phyloP scores from a whole-genome alignment of 2,888 invertebrate species.

The Cryptophagus acutangulus region DNA sequence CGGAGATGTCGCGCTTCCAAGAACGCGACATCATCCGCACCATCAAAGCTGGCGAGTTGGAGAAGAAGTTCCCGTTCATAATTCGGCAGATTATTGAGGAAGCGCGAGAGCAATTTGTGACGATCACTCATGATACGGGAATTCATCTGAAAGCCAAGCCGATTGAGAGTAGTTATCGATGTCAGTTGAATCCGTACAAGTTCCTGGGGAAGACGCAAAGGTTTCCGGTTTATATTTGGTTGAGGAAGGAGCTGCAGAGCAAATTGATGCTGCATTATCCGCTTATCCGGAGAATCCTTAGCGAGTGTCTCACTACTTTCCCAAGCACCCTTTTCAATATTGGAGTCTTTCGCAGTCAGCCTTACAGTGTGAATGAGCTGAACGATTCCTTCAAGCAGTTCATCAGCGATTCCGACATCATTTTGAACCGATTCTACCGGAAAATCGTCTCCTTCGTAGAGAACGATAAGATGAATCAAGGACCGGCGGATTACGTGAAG shows the following conservation, averaged over 20 bases:
- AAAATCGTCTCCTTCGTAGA: conserved; percentile 28
- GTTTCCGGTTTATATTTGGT: conserved; percentile 55
- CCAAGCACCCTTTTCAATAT: conserved; percentile 53
- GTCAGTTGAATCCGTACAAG: conserved; percentile 54
- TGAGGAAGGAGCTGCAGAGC: conserved; percentile 53
- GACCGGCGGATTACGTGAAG: conserved; percentile 15
- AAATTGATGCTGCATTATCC: conserved; percentile 59
- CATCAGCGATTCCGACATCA: conserved; percentile 26
- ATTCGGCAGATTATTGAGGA: conserved; percentile 54
- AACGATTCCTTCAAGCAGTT: conserved; percentile 29
- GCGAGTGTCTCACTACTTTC: conserved; percentile 51
- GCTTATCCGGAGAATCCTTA: conserved; percentile 58
- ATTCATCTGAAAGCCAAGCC: conserved; percentile 61
- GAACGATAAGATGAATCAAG: conserved; percentile 26
- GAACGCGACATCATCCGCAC: conserved; percentile 58
- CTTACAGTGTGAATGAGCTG: conserved; percentile 31
- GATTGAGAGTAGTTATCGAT: conserved; percentile 47
- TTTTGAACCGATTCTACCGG: conserved; percentile 33
- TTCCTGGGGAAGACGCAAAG: conserved; percentile 59
- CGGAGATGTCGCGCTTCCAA: conserved; percentile 58
- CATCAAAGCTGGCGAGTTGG: conserved; percentile 55
- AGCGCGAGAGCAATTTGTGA: conserved; percentile 56
- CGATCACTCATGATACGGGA: conserved; percentile 58
- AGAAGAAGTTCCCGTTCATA: conserved; percentile 53
- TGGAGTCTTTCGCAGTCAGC: conserved; percentile 22